Evolutionary conservation across 2,113 vertebrate species (phyloP), one percentile per base, ranked within the genome.

Genomic region (Motacilla tschutschensis): DNA sequence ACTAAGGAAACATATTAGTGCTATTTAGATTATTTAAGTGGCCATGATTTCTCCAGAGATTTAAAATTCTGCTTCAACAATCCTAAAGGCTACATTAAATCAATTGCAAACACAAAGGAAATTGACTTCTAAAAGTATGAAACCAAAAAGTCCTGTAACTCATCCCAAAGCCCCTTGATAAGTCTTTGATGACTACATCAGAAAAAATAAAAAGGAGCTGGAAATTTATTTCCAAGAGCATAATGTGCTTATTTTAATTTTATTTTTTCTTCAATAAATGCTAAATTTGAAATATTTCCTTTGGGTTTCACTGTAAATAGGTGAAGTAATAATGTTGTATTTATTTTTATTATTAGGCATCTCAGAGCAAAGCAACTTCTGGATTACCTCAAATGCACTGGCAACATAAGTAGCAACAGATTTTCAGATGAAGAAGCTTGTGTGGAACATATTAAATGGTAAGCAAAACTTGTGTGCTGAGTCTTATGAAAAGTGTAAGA

Each of bases 241-340:
- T 86, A 74, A 91, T 82, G 20, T 76, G 58, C 38, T 53, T 79
- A 64, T 51, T 59, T 50, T 66, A 21, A 3, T 10, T 57, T 43
- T 9, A 70, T 70, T n/a, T 67, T 38, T 60, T 67, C 86, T 93
- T 93, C 92, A 86, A 79, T 92, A 95, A 95, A 90, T 96, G 86
- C 94, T 95, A 90, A 62, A 90, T 95, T 92, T 95, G 65, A 95
- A 90, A 92, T 90, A 94, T 96, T 96, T 97, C 93, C 91, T 96
- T 95, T 94, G 94, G 80, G 77, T 95, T 96, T 97, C 80, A 88
- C 71, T 95, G 89, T 87, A 93, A 96, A 95, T 91, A 95, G 90
- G 82, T 86, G 87, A 97, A 96, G 92, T 89, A 94, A 96, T 96
- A 88, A 93, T 93, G 94, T 90, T 94, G 70, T 8, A 60, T 51